A percentile compares a stretch with the other conserved stretches of the same genome.
Evolutionary conservation across 2,888 invertebrate genomes (phyloP).

Genomic region (Noctuana brunneofusca): DNA sequence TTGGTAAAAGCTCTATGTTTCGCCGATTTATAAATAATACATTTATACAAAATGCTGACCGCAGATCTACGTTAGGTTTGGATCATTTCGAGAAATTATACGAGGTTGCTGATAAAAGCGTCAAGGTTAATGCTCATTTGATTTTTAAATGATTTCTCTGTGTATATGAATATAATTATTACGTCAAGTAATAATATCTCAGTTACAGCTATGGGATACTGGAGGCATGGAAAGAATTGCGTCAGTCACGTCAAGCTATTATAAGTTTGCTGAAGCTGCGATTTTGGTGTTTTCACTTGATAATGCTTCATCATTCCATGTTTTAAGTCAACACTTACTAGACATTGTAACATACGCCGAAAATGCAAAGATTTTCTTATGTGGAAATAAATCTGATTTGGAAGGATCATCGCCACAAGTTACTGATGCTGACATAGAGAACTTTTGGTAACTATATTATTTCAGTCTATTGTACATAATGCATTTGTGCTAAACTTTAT

Average conservation of each 20-base stretch:
- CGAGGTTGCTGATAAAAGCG: slow-evolving; percentile 87
- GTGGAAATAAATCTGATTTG: slow-evolving; percentile 95
- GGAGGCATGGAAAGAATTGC: slow-evolving; percentile 98
- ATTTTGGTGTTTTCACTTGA: slow-evolving; percentile 95
- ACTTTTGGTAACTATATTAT: slow-evolving; percentile 86
- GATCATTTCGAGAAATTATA: slow-evolving; percentile 95
- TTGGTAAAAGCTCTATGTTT: slow-evolving; percentile 96
- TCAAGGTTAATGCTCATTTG: slow-evolving; percentile 83
- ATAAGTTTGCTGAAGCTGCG: slow-evolving; percentile 97
- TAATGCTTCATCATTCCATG: slow-evolving; percentile 95
- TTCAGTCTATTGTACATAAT: not conserved
- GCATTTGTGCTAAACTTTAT: no score
- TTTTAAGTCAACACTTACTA: slow-evolving; percentile 94
- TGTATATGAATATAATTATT: slow-evolving; percentile 30
- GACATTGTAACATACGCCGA: slow-evolving; percentile 97
- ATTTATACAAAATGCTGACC: slow-evolving; percentile 91
- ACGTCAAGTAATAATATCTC: slow-evolving; percentile 42
- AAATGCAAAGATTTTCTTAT: slow-evolving; percentile 96
- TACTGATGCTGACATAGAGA: slow-evolving; percentile 93
- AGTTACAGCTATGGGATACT: slow-evolving; percentile 98
- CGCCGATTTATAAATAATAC: slow-evolving; percentile 94
- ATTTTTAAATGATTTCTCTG: slow-evolving; percentile 17
- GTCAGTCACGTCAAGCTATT: slow-evolving; percentile 96
- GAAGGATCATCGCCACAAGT: slow-evolving; percentile 89
- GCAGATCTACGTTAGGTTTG: slow-evolving; percentile 94